Evolutionary conservation across 1,140 invertebrate species (phyloP), one percentile per base, ranked within the genome.

Genomic region (Radopholus similis): DNA sequence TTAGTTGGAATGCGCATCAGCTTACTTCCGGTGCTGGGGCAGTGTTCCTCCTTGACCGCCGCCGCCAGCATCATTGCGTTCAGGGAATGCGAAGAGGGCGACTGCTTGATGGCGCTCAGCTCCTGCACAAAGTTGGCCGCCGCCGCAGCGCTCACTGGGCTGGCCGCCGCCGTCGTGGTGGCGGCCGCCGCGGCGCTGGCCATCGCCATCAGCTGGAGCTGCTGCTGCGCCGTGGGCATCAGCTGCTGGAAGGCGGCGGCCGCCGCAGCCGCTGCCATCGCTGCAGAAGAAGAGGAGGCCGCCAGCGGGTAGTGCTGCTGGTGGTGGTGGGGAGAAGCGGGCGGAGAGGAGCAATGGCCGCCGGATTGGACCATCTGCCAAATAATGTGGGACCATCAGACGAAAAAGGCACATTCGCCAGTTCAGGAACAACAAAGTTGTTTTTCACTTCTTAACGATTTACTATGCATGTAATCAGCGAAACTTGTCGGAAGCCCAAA

Each of bases 211-310:
- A 64, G 37, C 15, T 44, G 23, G 15, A 56, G 62, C 15, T 66
- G 56, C 4, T 58, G 56, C 4, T 40, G 56, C 5, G 56, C 56
- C 23, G 56, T 28, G 9, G 56, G 26, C 56, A 37, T 58, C 18
- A 58, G 56, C 4, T 38, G 44, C 23, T 23, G 34, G 21, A 58
- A 49, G 15, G 56, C 56, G 9, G 58, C 58, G 64, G 67, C 67
- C 11, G 67, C 67, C 3, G 67, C 67, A 13, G 57, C 40, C 13
- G 40, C 38, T n/a, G 67, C 67, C 53, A n/a, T n/a, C n/a, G n/a
- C n/a, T n/a, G n/a, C n/a, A n/a, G n/a, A n/a, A n/a, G n/a, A n/a
- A n/a, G n/a, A n/a, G n/a, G n/a, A n/a, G n/a, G n/a, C n/a, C n/a
- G n/a, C n/a, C n/a, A n/a, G n/a, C n/a, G n/a, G n/a, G n/a, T n/a